These are phyloP conservation scores for Planococcus citri DNA, from an alignment of 1,140 invertebrate genomes.

Conservation along the genomic window DNA sequence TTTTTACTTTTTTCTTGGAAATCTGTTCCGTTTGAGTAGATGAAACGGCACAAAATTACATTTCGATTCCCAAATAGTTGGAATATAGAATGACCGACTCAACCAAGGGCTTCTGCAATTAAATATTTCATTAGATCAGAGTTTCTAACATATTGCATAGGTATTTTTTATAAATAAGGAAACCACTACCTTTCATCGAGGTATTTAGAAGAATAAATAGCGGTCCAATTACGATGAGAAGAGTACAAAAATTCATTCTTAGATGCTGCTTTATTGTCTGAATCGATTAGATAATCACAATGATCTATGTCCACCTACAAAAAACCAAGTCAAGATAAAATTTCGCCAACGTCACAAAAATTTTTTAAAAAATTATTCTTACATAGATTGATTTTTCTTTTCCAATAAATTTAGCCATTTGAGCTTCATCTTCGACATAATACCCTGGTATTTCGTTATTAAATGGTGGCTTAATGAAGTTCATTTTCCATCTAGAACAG, in stretches of 20 bases:
- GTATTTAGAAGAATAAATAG: conserved; percentile 60
- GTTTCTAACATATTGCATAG: conserved; percentile 23
- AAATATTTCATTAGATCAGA: conserved; percentile 21
- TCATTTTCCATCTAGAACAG: conserved; percentile 52
- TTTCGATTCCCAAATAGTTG: conserved; percentile 58
- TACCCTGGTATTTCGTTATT: conserved; percentile 77
- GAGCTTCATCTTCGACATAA: conserved; percentile 31
- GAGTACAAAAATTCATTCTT: conserved; percentile 70
- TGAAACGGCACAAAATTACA: conserved; percentile 67
- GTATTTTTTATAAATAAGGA: conserved; percentile 24
- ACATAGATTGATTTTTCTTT: conserved; percentile 75
- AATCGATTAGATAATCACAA: conserved; percentile 78
- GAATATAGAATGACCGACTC: conserved; percentile 79
- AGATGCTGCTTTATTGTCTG: conserved; percentile 59
- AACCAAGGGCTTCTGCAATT: conserved; percentile 34
- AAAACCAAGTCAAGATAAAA: too few relatives aligned
- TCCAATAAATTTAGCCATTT: conserved; percentile 80
- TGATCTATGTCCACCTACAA: conserved; percentile 53
- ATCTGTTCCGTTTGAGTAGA: conserved; percentile 46
- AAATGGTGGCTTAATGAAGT: conserved; percentile 88
- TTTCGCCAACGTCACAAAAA: conserved; percentile 8
- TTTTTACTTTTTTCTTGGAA: not conserved
- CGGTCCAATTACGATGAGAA: conserved; percentile 53
- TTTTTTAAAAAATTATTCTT: conserved; percentile 32
- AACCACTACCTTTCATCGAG: conserved; percentile 61